phyloP scores from a whole-genome alignment of 2,113 vertebrate species.

The Myiagra hebetior region DNA sequence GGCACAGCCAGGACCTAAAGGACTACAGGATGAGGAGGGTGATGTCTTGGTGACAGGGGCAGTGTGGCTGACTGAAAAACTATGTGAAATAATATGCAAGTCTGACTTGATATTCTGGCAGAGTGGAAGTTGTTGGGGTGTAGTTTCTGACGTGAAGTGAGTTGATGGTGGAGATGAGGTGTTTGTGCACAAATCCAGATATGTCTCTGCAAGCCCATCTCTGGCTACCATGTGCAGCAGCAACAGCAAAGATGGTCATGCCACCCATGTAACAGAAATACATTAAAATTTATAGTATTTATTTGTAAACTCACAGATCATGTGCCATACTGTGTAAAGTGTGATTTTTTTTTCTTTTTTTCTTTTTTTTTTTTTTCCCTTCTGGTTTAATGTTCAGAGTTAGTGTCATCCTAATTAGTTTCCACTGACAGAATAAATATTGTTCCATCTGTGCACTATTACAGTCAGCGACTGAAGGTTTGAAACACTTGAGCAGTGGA shows the following conservation, averaged over 20 bases:
- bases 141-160: not conserved
- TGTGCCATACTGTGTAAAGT: slow-evolving; percentile 51
- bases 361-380: slow-evolving; percentile 19
- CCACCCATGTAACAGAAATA: not conserved
- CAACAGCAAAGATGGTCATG: not conserved
- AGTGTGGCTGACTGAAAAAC: not conserved
- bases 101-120: not conserved
- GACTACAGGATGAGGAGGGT: not conserved
- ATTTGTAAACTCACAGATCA: slow-evolving; percentile 34
- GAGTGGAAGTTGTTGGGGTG: not conserved
- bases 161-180: not conserved
- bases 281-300: slow-evolving; percentile 37
- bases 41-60: not conserved
- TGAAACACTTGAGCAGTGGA: slow-evolving; percentile 69
- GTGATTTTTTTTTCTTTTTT: not conserved
- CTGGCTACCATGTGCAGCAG: not conserved
- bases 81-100: not conserved
- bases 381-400: slow-evolving; percentile 61
- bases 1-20: not conserved
- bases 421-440: slow-evolving; percentile 72
- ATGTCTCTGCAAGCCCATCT: not conserved
- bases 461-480: slow-evolving; percentile 53
- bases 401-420: slow-evolving; percentile 69
- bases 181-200: not conserved
- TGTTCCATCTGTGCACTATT: slow-evolving; percentile 63